phyloP scores from a whole-genome alignment of 2,113 vertebrate genomes.

The Phocoena phocoena region DNA sequence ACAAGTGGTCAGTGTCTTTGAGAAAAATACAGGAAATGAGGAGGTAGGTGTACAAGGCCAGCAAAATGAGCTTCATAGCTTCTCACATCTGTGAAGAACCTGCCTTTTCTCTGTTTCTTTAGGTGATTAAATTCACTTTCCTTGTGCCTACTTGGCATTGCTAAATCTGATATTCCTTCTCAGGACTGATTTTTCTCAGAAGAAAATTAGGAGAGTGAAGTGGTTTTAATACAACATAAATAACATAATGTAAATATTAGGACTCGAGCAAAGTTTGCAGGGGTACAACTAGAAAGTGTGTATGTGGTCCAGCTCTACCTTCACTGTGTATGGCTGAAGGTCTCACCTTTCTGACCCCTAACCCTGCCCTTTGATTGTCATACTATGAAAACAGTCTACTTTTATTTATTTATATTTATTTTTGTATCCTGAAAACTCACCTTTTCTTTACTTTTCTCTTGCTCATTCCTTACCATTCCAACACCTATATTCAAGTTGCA shows the following conservation, averaged over 20 bases:
- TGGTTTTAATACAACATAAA: not conserved
- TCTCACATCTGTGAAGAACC: not conserved
- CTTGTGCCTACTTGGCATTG: not conserved
- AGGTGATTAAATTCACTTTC: not conserved
- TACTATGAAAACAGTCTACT: too few relatives aligned
- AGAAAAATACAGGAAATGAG: not conserved
- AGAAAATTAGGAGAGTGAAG: not conserved
- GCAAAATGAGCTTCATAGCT: not conserved
- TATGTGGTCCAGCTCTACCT: not conserved
- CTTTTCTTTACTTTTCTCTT: not conserved
- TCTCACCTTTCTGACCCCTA: too few relatives aligned
- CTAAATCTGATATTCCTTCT: not conserved
- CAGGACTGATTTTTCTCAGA: not conserved
- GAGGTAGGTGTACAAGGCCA: not conserved
- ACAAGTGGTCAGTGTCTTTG: not conserved
- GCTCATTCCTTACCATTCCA: not conserved
- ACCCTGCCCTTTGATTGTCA: fast-evolving
- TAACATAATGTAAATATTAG: not conserved
- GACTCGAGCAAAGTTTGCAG: not conserved
- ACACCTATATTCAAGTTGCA: not conserved
- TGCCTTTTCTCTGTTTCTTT: not conserved
- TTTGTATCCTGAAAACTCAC: not conserved
- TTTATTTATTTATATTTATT: not conserved
- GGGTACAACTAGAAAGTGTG: not conserved
- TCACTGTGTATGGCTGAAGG: fast-evolving